Percentiles rank a stretch among this genome's conserved stretches.
Conservation (phyloP, 2,797 vertebrate genomes). For the Megaceryle alcyon region DNA sequence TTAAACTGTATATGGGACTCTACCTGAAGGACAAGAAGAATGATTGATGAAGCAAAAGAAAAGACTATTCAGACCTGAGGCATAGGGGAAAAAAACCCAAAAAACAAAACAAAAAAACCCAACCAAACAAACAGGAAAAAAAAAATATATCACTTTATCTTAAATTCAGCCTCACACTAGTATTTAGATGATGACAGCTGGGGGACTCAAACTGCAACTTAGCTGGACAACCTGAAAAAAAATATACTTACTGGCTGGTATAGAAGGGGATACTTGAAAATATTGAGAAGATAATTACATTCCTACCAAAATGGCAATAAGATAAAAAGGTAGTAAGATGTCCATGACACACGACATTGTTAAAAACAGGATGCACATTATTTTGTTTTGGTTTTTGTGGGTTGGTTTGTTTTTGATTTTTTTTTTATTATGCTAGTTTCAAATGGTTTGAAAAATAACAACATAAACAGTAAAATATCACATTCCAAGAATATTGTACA, state of each 20-base stretch:
- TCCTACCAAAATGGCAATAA: not conserved
- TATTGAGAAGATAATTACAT: not conserved
- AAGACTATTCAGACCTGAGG: not conserved
- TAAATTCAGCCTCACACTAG: not conserved
- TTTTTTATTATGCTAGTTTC: not conserved
- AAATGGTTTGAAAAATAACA: not conserved
- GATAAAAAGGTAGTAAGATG: not conserved
- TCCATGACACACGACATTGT: not conserved
- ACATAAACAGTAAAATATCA: not conserved
- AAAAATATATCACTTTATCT: not conserved
- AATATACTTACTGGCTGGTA: not conserved
- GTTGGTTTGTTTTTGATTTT: not conserved
- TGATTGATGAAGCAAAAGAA: not conserved
- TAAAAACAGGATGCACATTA: not conserved
- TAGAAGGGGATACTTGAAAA: not conserved
- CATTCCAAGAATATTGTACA: not conserved
- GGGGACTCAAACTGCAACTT: not conserved
- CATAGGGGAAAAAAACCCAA: not conserved
- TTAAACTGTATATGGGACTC: not conserved
- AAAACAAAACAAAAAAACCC: too few relatives aligned
- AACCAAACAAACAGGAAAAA: not conserved
- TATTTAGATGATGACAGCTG: not conserved
- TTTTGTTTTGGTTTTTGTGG: too few relatives aligned
- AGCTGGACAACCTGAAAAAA: not conserved
- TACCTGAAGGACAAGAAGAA: not conserved